Conservation (phyloP, 2,888 invertebrate species). For the Quadroppia sp. region DNA sequence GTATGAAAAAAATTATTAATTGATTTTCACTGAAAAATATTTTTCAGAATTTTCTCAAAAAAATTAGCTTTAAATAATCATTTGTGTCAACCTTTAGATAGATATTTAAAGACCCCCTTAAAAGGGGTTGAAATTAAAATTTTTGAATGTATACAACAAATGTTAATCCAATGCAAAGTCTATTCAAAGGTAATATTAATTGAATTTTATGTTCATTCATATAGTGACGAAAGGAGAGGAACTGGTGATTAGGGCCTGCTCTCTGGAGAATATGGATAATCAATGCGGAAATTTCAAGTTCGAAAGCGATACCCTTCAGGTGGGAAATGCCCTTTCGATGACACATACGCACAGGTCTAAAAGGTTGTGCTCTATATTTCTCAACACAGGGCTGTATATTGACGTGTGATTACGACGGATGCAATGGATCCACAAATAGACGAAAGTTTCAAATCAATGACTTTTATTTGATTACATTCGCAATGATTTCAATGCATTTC, state of each 20-base stretch:
- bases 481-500: neutral
- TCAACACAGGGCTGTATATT: slow-evolving; percentile 55
- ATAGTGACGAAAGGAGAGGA: slow-evolving; percentile 53
- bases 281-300: slow-evolving; percentile 58
- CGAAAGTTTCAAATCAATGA: neutral
- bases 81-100: no score
- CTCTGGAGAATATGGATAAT: slow-evolving; percentile 57
- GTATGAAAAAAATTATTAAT: no score
- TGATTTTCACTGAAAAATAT: no score
- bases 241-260: slow-evolving; percentile 57
- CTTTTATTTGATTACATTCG: slow-evolving; percentile 13
- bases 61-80: no score
- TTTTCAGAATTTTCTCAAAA: no score
- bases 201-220: neutral
- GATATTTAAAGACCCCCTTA: no score
- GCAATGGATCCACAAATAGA: slow-evolving; percentile 52
- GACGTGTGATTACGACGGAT: slow-evolving; percentile 57
- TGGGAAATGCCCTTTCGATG: no score
- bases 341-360: no score
- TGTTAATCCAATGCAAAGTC: neutral
- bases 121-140: no score
- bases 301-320: slow-evolving; percentile 53
- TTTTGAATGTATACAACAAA: no score
- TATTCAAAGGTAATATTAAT: neutral
- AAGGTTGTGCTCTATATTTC: neutral